phyloP scores from a whole-genome alignment of 2,113 vertebrate species.

The Protobothrops flavoviridis region DNA sequence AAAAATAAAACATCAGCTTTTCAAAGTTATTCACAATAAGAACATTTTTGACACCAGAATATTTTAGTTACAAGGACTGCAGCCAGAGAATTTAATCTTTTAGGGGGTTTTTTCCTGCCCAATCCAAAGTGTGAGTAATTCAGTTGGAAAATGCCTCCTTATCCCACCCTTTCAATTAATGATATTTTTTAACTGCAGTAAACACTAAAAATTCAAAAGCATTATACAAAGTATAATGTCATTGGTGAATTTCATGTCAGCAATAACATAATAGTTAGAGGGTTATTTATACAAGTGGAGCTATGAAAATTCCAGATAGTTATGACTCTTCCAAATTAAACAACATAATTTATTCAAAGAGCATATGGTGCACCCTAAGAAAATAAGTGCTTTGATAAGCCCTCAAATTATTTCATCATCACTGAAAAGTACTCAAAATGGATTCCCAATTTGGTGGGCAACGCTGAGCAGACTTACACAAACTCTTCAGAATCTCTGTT shows the following conservation, averaged over 20 bases:
- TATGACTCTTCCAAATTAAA: constrained; percentile 45
- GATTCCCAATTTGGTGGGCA: constrained; percentile 34
- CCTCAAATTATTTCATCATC: constrained; percentile 22
- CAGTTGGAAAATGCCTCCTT: background rate
- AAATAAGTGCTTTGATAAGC: constrained; percentile 36
- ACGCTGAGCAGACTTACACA: background rate
- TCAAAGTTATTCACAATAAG: background rate
- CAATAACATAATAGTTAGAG: constrained; percentile 28
- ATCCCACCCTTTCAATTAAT: background rate
- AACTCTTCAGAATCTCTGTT: constrained; percentile 7
- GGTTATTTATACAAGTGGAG: constrained; percentile 16
- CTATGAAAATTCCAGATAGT: constrained; percentile 36
- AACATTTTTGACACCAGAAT: background rate
- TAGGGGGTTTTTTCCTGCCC: background rate
- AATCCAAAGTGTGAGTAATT: background rate
- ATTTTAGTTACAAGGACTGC: constrained; percentile 12
- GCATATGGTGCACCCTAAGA: constrained; percentile 17
- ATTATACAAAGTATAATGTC: constrained; percentile 33
- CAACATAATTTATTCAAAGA: constrained; percentile 45
- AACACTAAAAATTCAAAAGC: background rate
- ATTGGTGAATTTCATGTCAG: constrained; percentile 16
- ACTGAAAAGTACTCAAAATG: constrained; percentile 43
- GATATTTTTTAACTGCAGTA: background rate
- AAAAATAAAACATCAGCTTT: background rate
- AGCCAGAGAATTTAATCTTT: background rate